Evolutionary conservation across 1,140 invertebrate species (phyloP).

Genomic region (Halictus rubicundus): DNA sequence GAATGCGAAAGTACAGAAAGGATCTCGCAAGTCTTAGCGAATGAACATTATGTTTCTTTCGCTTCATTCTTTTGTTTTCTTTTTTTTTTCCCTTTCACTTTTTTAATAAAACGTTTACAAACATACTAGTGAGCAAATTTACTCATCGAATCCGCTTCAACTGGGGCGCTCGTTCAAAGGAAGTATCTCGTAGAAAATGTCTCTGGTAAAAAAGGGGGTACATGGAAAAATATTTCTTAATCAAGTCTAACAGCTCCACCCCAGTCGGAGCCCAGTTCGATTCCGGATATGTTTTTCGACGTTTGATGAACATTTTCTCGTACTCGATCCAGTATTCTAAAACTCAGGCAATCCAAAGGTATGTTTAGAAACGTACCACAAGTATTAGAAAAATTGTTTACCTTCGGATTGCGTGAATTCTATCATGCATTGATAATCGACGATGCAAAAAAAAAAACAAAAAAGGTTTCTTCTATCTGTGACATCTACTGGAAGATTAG

Average conservation of each 20-base stretch:
- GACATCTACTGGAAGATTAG: neutral
- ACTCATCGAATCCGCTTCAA: neutral
- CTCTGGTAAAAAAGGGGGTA: constrained; percentile 13
- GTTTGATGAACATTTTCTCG: constrained; percentile 1
- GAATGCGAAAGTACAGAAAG: constrained; percentile 41
- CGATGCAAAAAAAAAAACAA: neutral
- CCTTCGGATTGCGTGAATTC: neutral
- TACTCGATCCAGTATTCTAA: neutral
- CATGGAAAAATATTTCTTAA: constrained; percentile 38
- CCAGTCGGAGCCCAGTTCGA: neutral
- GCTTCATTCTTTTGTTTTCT: neutral
- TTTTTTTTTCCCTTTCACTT: neutral
- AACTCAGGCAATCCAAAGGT: neutral
- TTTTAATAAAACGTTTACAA: constrained; percentile 6
- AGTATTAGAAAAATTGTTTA: neutral
- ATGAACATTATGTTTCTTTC: neutral
- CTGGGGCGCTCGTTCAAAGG: neutral
- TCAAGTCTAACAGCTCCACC: neutral
- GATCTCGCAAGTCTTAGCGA: constrained; percentile 9
- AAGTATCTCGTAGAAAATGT: constrained; percentile 7
- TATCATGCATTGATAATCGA: no score
- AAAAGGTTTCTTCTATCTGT: constrained; percentile 17
- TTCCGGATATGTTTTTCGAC: constrained; percentile 28
- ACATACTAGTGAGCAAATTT: constrained; percentile 39
- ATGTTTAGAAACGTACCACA: neutral